These are phyloP conservation scores for Plusia festucae DNA, from an alignment of 2,888 invertebrate genomes.

Conservation along the genomic window DNA sequence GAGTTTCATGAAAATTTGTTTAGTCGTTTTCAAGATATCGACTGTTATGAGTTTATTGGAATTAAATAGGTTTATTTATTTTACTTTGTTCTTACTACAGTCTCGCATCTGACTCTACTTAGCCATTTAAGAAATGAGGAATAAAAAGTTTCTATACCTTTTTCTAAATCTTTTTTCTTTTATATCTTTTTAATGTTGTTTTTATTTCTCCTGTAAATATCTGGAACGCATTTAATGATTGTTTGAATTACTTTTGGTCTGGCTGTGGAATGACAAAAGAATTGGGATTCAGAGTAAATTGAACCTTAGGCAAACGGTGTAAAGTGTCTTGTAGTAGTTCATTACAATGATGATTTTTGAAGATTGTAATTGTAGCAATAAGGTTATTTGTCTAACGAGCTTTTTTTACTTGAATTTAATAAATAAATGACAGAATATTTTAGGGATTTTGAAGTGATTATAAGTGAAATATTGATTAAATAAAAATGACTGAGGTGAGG, in stretches of 20 bases:
- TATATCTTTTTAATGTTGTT: constrained; percentile 15
- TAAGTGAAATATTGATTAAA: no score
- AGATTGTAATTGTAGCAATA: neutral
- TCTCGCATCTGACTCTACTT: neutral
- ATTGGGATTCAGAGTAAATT: constrained; percentile 18
- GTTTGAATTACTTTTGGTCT: constrained; percentile 46
- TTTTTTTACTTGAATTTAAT: no score
- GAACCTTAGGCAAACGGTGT: constrained; percentile 13
- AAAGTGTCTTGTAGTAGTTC: constrained; percentile 21
- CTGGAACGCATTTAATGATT: constrained; percentile 24
- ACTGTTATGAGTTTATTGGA: no score
- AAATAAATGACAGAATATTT: no score
- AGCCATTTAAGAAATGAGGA: neutral
- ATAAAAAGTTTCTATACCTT: neutral
- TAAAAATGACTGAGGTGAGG: no score
- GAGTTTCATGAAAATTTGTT: no score
- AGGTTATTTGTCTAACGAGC: no score
- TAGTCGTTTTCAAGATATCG: no score
- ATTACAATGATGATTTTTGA: neutral
- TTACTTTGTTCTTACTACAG: neutral
- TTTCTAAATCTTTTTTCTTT: constrained; percentile 1
- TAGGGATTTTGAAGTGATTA: no score
- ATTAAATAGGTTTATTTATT: neutral
- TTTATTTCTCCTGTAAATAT: constrained; percentile 31
- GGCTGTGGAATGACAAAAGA: constrained; percentile 34